These are phyloP conservation scores for Eira barbara DNA, from an alignment of 2,113 vertebrate species.

Conservation along the genomic window DNA sequence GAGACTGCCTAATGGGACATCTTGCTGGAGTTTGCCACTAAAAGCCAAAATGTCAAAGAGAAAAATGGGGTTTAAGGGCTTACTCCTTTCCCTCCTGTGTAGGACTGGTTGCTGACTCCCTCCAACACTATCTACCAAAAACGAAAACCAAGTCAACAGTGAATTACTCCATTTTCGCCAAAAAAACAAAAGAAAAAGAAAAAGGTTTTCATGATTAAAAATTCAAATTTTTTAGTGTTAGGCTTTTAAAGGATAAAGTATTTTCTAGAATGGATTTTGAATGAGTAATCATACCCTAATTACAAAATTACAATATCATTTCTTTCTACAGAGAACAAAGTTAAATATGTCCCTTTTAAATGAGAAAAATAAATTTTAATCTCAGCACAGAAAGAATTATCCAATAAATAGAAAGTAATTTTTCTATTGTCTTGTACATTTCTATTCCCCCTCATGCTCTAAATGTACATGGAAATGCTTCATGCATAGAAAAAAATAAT, in stretches of 20 bases:
- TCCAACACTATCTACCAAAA: neutral
- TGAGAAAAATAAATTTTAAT: conserved; percentile 52
- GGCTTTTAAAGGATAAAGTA: conserved; percentile 28
- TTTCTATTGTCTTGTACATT: conserved; percentile 20
- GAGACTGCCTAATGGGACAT: conserved; percentile 18
- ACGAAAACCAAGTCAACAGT: neutral
- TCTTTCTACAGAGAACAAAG: conserved; percentile 19
- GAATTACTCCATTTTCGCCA: neutral
- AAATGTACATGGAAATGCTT: conserved; percentile 31
- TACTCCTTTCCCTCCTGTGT: neutral
- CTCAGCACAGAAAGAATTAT: conserved; percentile 21
- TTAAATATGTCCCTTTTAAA: conserved; percentile 27
- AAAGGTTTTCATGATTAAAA: neutral
- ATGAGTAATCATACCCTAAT: conserved; percentile 22
- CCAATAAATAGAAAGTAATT: conserved; percentile 3
- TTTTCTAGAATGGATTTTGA: conserved; percentile 51
- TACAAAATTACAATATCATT: conserved; percentile 11
- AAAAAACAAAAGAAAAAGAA: neutral
- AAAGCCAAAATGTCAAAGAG: neutral
- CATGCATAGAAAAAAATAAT: conserved; percentile 50
- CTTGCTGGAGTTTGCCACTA: conserved; percentile 7
- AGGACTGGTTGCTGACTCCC: neutral
- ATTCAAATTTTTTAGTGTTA: conserved; percentile 30
- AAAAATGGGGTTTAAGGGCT: neutral
- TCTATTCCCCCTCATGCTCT: neutral